phyloP scores from a whole-genome alignment of 2,888 invertebrate species.

The Drosophila suboccidentalis region DNA sequence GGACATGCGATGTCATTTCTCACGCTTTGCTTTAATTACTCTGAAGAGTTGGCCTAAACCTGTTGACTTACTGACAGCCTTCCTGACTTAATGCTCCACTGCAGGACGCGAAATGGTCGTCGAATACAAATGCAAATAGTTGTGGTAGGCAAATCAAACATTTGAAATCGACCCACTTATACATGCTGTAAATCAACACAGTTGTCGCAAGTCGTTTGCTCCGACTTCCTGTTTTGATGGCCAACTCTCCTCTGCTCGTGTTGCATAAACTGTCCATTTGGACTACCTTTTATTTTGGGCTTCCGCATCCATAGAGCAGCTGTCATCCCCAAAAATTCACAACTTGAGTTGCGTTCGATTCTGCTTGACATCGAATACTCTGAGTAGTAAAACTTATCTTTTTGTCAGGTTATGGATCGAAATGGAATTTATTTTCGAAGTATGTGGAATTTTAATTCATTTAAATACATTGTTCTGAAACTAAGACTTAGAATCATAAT shows the following conservation, averaged over 20 bases:
- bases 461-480: no score
- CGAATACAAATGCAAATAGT: conserved; percentile 13
- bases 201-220: conserved; percentile 14
- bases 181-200: neutral
- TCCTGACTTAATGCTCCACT: conserved; percentile 11
- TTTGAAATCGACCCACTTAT: conserved; percentile 42
- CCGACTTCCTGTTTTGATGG: conserved; percentile 64
- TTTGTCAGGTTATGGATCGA: no score
- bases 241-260: conserved; percentile 1
- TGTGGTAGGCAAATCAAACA: conserved; percentile 15
- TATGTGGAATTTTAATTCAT: no score
- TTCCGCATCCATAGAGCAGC: conserved; percentile 53
- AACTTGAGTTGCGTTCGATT: neutral
- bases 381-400: no score
- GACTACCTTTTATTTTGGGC: conserved; percentile 28
- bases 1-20: conserved; percentile 62
- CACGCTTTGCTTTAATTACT: conserved; percentile 63
- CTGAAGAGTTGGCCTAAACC: conserved; percentile 9
- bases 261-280: conserved; percentile 54
- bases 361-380: neutral
- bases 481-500: no score
- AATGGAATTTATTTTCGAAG: no score
- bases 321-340: neutral
- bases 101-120: conserved; percentile 29
- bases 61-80: conserved; percentile 22